phyloP scores from a whole-genome alignment of 1,140 invertebrate species.

The Lepidurus couesii region DNA sequence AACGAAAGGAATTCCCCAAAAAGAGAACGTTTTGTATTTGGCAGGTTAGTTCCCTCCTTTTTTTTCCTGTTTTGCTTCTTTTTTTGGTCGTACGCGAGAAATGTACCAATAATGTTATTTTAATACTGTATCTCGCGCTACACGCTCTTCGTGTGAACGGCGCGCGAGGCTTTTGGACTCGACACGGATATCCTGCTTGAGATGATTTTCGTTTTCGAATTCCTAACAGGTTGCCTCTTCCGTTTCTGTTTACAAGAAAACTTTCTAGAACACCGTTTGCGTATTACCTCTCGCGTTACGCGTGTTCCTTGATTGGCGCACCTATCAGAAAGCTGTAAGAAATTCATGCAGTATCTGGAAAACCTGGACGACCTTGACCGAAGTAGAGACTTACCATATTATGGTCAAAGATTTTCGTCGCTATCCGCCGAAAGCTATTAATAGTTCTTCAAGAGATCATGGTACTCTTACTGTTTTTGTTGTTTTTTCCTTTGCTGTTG shows the following conservation, averaged over 20 bases:
- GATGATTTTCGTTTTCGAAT: slow-evolving; percentile 13
- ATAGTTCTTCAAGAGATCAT: not conserved
- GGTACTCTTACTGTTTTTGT: not conserved
- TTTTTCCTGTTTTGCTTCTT: too few relatives aligned
- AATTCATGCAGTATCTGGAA: not conserved
- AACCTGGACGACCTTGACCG: not conserved
- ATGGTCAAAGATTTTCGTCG: not conserved
- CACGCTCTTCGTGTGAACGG: not conserved
- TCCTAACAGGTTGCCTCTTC: not conserved
- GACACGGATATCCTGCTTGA: not conserved
- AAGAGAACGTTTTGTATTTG: not conserved
- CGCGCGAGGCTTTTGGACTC: not conserved
- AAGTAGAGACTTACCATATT: not conserved
- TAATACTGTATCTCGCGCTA: not conserved
- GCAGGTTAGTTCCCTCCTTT: too few relatives aligned
- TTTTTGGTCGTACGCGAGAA: too few relatives aligned
- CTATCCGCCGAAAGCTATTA: not conserved
- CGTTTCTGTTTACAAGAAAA: not conserved
- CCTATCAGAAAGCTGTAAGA: slow-evolving; percentile 14
- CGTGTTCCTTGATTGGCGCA: slow-evolving; percentile 18
- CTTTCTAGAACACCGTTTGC: not conserved
- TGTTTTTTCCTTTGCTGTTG: not conserved
- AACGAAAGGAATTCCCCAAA: not conserved
- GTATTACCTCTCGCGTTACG: not conserved
- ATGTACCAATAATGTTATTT: too few relatives aligned